Percentiles rank a stretch among this genome's conserved stretches.
Evolutionary conservation across 2,113 vertebrate genomes (phyloP).

Genomic region (Colossoma macropomum): DNA sequence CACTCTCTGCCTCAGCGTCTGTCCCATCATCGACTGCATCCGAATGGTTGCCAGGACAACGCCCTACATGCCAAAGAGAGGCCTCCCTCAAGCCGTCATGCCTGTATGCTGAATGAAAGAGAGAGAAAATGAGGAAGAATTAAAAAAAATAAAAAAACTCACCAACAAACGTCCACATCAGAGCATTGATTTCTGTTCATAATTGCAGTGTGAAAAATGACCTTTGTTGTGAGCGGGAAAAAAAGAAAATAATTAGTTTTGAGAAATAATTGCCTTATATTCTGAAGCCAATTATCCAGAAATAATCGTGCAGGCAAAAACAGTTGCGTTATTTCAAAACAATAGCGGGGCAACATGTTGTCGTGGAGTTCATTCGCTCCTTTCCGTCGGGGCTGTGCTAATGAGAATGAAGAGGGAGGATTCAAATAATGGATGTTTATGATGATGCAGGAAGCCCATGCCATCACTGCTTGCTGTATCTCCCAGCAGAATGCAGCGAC

Average conservation of each 20-base stretch:
- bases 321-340: constrained; percentile 62
- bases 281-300: constrained; percentile 68
- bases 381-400: constrained; percentile 57
- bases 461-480: constrained; percentile 47
- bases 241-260: constrained; percentile 59
- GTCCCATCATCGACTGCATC: constrained; percentile 90
- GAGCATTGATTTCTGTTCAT: constrained; percentile 66
- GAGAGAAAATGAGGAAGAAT: constrained; percentile 1
- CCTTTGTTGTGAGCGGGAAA: constrained; percentile 52
- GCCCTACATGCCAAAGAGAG: constrained; percentile 82
- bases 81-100: constrained; percentile 80
- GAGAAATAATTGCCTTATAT: constrained; percentile 59
- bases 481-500: constrained; percentile 51
- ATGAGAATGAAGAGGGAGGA: constrained; percentile 57
- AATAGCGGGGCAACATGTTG: constrained; percentile 53
- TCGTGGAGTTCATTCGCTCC: constrained; percentile 43
- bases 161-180: constrained; percentile 52
- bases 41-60: constrained; percentile 87
- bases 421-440: constrained; percentile 59
- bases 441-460: constrained; percentile 44
- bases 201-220: constrained; percentile 67
- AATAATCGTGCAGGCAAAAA: constrained; percentile 59
- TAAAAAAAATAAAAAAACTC: constrained; percentile 16
- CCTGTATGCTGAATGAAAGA: constrained; percentile 66
- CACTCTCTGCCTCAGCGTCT: constrained; percentile 86